Conservation (phyloP, 2,797 vertebrate genomes). For the Argya squamiceps region DNA sequence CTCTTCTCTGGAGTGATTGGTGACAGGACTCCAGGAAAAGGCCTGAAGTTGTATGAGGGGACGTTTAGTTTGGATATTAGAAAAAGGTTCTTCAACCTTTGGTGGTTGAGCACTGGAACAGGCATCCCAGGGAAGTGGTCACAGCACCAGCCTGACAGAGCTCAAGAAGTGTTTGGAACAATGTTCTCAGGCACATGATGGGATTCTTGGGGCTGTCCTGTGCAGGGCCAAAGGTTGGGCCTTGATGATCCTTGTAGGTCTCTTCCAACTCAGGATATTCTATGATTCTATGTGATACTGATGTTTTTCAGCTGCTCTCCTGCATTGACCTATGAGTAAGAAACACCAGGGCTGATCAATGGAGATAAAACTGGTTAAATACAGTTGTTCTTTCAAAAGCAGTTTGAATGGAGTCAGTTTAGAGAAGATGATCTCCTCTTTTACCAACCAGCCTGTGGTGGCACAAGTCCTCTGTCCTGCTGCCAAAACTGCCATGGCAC, state of each 20-base stretch:
- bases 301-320: neutral
- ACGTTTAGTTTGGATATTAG: neutral
- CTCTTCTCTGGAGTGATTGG: neutral
- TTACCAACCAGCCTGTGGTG: neutral
- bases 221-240: neutral
- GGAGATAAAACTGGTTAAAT: neutral
- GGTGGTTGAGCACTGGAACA: fast-evolving
- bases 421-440: neutral
- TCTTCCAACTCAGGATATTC: neutral
- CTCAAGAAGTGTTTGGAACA: neutral
- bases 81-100: neutral
- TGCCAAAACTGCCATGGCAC: neutral
- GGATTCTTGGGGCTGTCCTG: neutral
- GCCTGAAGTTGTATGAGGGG: neutral
- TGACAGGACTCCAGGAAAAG: neutral
- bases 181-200: neutral
- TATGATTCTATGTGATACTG: neutral
- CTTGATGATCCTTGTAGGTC: neutral
- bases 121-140: neutral
- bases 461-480: neutral
- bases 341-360: neutral
- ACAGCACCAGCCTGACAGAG: neutral
- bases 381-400: neutral
- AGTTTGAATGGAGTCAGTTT: neutral
- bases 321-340: neutral